Percentiles rank a stretch among this genome's conserved stretches.
These are phyloP conservation scores for Drosophila kambysellisi DNA, from an alignment of 2,888 invertebrate species.

Conservation along the genomic window DNA sequence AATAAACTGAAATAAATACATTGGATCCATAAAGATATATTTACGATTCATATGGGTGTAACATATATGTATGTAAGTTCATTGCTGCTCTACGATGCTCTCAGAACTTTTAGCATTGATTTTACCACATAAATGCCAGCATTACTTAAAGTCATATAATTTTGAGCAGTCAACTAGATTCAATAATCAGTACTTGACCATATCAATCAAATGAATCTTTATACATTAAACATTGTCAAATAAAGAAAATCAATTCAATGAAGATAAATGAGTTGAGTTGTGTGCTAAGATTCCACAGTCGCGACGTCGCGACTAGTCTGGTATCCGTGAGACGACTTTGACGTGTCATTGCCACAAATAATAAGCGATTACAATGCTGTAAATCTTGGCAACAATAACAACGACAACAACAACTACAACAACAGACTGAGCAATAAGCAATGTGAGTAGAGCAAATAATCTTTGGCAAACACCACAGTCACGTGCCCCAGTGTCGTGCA, in stretches of 20 bases:
- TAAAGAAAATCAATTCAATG: slow-evolving; percentile 47
- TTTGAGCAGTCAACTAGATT: not conserved
- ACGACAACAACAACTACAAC: slow-evolving; percentile 12
- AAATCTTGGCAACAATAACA: slow-evolving; percentile 39
- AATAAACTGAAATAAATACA: not conserved
- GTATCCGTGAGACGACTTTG: slow-evolving; percentile 37
- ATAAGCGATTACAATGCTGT: slow-evolving; percentile 68
- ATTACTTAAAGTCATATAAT: not conserved
- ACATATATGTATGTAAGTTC: not conserved
- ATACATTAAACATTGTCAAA: slow-evolving; percentile 16
- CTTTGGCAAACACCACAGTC: slow-evolving; percentile 34
- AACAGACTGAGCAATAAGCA: slow-evolving; percentile 16
- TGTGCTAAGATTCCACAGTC: slow-evolving; percentile 8
- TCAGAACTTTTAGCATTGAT: not conserved
- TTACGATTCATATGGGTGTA: not conserved
- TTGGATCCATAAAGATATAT: not conserved
- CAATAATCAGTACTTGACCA: slow-evolving; percentile 5
- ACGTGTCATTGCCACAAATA: slow-evolving; percentile 58
- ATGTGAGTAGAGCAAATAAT: slow-evolving; percentile 10
- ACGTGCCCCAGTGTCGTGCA: slow-evolving; percentile 37
- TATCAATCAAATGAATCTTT: slow-evolving; percentile 38
- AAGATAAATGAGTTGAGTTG: slow-evolving; percentile 64
- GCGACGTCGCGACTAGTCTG: not conserved
- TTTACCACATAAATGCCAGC: not conserved
- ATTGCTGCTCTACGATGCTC: not conserved